These are phyloP conservation scores for Zingel zingel DNA, from an alignment of 2,113 vertebrate species.

Conservation along the genomic window DNA sequence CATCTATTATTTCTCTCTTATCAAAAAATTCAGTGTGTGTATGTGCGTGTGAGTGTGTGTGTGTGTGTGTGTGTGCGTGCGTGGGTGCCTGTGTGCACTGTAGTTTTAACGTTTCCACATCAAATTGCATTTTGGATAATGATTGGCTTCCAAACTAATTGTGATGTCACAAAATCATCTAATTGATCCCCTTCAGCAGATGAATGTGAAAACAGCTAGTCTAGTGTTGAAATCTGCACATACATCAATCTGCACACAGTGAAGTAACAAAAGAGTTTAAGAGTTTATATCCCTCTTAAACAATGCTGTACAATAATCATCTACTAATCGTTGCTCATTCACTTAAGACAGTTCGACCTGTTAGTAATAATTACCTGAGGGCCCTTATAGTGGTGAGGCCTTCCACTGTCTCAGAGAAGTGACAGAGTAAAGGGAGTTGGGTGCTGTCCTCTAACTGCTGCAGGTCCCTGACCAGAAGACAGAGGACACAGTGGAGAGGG, in stretches of 20 bases:
- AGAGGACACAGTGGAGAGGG: neutral
- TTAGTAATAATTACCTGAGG: constrained; percentile 88
- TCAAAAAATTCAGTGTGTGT: no score
- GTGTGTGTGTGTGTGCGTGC: no score
- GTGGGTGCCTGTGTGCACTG: no score
- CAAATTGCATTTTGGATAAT: neutral
- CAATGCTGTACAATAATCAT: neutral
- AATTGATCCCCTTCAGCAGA: neutral
- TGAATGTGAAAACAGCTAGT: neutral
- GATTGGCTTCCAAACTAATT: neutral
- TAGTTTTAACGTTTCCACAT: neutral
- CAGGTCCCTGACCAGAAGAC: constrained; percentile 88
- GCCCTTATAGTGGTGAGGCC: constrained; percentile 97
- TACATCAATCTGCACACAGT: neutral
- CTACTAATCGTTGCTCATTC: neutral
- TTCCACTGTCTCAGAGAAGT: constrained; percentile 97
- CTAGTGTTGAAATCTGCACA: neutral
- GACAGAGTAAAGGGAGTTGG: constrained; percentile 94
- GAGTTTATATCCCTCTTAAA: neutral
- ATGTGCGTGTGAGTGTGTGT: no score
- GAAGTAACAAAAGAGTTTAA: neutral
- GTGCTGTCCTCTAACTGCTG: constrained; percentile 98
- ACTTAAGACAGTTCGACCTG: neutral
- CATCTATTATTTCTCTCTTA: no score
- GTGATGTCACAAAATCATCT: neutral